These are phyloP conservation scores for Stenopsyche tienmushanensis DNA, from an alignment of 1,140 invertebrate species.

Conservation along the genomic window DNA sequence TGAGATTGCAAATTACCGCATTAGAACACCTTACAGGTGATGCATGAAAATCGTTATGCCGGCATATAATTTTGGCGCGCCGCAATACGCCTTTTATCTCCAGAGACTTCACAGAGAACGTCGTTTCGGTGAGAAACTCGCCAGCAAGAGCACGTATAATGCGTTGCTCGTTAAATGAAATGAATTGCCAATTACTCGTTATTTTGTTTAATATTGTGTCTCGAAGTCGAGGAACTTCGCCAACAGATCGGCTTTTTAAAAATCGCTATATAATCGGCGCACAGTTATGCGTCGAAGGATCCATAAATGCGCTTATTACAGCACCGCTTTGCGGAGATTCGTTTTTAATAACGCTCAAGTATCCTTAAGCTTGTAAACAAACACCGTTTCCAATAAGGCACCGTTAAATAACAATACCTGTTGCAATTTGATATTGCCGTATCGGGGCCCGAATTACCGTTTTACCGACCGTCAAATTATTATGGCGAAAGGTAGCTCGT, in stretches of 20 bases:
- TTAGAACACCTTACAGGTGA: constrained; percentile 56
- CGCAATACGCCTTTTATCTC: constrained; percentile 52
- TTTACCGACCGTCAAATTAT: too few species aligned
- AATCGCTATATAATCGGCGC: background rate
- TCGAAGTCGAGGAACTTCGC: background rate
- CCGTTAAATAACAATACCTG: too few species aligned
- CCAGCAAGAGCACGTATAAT: constrained; percentile 19
- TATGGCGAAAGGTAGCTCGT: too few species aligned
- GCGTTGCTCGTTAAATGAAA: constrained; percentile 21
- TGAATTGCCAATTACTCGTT: constrained; percentile 32
- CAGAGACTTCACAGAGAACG: background rate
- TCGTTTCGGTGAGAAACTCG: background rate
- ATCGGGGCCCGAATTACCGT: too few species aligned
- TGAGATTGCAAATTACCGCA: constrained; percentile 55
- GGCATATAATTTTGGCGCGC: constrained; percentile 57
- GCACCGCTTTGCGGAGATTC: background rate
- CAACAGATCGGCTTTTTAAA: background rate
- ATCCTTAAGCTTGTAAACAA: constrained; percentile 1
- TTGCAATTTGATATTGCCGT: too few species aligned
- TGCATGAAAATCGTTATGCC: constrained; percentile 58
- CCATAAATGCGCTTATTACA: background rate
- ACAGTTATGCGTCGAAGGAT: background rate
- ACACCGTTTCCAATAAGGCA: background rate
- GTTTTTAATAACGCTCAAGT: constrained; percentile 5
- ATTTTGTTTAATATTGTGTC: constrained; percentile 27